Evolutionary conservation across 1,140 invertebrate genomes (phyloP).

Genomic region (Acyrthosiphon pisum): DNA sequence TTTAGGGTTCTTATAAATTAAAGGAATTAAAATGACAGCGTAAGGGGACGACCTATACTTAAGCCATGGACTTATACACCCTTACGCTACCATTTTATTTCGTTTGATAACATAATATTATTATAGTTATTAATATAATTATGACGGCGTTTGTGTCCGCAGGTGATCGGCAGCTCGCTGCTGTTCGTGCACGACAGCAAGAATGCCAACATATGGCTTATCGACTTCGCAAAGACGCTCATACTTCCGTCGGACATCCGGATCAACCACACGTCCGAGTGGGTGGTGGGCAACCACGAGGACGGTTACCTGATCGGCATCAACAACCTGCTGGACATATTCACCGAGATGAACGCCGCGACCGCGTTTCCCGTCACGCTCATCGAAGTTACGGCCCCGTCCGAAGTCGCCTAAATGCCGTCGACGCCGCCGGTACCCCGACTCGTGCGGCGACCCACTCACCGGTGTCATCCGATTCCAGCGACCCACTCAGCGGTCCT

Average conservation of each 20-base stretch:
- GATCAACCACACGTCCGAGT: constrained; percentile 83
- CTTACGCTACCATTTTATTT: no score
- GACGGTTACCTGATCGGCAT: constrained; percentile 96
- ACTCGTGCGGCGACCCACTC: neutral
- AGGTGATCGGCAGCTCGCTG: constrained; percentile 95
- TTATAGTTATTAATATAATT: no score
- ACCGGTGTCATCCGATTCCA: neutral
- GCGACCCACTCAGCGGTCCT: neutral
- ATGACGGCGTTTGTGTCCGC: constrained; percentile 56
- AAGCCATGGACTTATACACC: no score
- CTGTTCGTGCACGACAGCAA: constrained; percentile 93
- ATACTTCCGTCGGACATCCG: constrained; percentile 72
- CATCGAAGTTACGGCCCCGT: constrained; percentile 60
- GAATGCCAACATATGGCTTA: constrained; percentile 93
- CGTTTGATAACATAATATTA: no score
- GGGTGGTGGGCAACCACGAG: constrained; percentile 97
- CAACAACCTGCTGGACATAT: constrained; percentile 91
- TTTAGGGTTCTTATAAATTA: no score
- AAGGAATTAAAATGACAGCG: no score
- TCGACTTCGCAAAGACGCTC: constrained; percentile 97
- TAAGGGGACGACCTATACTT: no score
- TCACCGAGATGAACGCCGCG: constrained; percentile 68
- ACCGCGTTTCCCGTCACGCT: constrained; percentile 61
- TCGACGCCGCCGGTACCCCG: no score
- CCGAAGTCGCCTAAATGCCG: constrained; percentile 35